Percentiles rank a stretch among this genome's conserved stretches.
Evolutionary conservation across 1,140 invertebrate species (phyloP).

Genomic region (Drosophila carrolli): DNA sequence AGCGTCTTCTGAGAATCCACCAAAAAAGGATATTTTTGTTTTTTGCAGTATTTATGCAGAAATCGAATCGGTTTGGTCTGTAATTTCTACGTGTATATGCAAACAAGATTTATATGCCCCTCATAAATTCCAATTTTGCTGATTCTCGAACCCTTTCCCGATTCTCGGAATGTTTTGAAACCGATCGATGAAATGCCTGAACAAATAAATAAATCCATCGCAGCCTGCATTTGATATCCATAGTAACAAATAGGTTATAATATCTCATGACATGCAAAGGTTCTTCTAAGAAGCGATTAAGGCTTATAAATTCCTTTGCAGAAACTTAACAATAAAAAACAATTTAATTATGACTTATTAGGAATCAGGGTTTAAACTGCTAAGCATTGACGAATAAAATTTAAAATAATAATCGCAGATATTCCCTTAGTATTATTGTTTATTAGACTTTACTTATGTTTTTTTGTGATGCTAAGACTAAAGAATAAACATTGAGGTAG

Average conservation of each 20-base stretch:
- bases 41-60: slow-evolving; percentile 54
- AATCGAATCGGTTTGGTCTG: slow-evolving; percentile 18
- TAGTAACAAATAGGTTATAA: slow-evolving; percentile 12
- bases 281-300: slow-evolving; percentile 4
- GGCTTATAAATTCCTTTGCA: neutral
- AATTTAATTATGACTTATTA: neutral
- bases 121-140: slow-evolving; percentile 21
- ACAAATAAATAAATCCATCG: slow-evolving; percentile 13
- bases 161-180: slow-evolving; percentile 17
- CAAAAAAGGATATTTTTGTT: slow-evolving; percentile 30
- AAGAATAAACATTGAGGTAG: too few species aligned
- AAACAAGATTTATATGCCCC: slow-evolving; percentile 34
- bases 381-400: too few species aligned
- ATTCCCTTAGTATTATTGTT: neutral
- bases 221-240: neutral
- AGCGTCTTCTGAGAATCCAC: slow-evolving; percentile 27
- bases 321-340: neutral
- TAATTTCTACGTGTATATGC: slow-evolving; percentile 29
- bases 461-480: neutral
- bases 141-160: neutral
- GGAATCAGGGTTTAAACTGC: neutral
- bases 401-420: neutral
- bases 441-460: neutral
- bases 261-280: neutral
- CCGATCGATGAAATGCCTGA: neutral